Evolutionary conservation across 1,140 invertebrate species (phyloP).

Genomic region (Panulirus ornatus): DNA sequence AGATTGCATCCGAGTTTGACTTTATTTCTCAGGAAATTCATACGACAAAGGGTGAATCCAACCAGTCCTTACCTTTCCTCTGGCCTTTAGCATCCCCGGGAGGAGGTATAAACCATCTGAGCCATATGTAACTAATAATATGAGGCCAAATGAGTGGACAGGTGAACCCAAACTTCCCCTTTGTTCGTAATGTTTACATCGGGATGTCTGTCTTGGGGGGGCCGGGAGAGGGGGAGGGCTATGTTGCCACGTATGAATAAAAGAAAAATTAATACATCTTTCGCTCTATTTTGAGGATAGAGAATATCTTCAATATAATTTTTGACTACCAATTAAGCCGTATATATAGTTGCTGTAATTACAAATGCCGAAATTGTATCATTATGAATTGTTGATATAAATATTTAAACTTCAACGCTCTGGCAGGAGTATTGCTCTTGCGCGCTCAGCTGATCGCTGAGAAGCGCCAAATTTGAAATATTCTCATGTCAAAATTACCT

Average conservation of each 20-base stretch:
- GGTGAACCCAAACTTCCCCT: slow-evolving; percentile 26
- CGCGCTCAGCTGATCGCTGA: slow-evolving; percentile 44
- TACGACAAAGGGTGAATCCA: background rate
- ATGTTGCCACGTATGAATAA: background rate
- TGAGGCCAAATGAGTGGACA: slow-evolving; percentile 56
- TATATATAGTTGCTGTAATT: background rate
- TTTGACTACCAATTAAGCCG: background rate
- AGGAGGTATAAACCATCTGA: slow-evolving; percentile 19
- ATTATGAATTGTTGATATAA: background rate
- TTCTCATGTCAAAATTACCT: background rate
- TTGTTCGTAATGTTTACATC: slow-evolving; percentile 64
- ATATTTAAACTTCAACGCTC: background rate
- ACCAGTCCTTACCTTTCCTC: slow-evolving; percentile 47
- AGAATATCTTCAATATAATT: background rate
- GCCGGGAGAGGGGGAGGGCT: background rate
- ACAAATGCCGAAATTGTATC: no score
- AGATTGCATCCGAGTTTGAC: slow-evolving; percentile 26
- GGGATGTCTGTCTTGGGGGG: slow-evolving; percentile 31
- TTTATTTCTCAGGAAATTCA: background rate
- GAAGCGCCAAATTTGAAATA: slow-evolving; percentile 14
- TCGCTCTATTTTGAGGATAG: background rate
- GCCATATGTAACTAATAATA: slow-evolving; percentile 10
- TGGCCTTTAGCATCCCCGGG: slow-evolving; percentile 55
- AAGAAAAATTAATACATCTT: slow-evolving; percentile 1
- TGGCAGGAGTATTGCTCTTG: slow-evolving; percentile 1